These are phyloP conservation scores for Oscheius sp. DNA, from an alignment of 2,888 invertebrate genomes.

Conservation along the genomic window DNA sequence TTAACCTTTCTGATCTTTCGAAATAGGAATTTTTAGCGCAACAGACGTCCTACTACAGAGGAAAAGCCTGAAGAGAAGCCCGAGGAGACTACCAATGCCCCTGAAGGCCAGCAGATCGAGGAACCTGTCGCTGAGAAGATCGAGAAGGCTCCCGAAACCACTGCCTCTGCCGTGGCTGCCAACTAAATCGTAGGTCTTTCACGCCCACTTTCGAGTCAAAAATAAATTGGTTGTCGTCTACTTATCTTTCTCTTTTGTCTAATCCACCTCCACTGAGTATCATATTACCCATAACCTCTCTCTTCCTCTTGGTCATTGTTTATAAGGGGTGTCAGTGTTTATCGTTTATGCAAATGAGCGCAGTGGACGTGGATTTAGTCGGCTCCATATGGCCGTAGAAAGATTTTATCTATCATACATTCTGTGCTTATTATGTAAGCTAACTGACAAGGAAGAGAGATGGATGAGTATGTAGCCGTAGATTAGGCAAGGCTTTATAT, in stretches of 20 bases:
- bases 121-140: constrained; percentile 16
- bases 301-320: too few species aligned
- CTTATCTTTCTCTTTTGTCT: too few species aligned
- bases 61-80: constrained; percentile 26
- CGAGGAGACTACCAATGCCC: constrained; percentile 17
- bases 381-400: constrained; percentile 26
- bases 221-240: neutral
- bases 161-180: constrained; percentile 24
- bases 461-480: too few species aligned
- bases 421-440: too few species aligned
- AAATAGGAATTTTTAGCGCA: constrained; percentile 15
- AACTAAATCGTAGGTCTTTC: constrained; percentile 6
- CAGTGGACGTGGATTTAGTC: constrained; percentile 1
- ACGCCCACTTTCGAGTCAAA: neutral
- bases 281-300: too few species aligned
- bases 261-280: too few species aligned
- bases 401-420: too few species aligned
- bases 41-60: constrained; percentile 24
- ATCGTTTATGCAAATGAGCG: constrained; percentile 33
- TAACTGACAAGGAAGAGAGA: too few species aligned
- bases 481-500: too few species aligned
- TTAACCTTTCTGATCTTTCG: neutral
- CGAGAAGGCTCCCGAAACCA: constrained; percentile 11
- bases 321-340: constrained; percentile 22
- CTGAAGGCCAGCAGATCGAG: constrained; percentile 29